Conservation (phyloP, 2,113 vertebrate species). For the Cheirogaleus medius region DNA sequence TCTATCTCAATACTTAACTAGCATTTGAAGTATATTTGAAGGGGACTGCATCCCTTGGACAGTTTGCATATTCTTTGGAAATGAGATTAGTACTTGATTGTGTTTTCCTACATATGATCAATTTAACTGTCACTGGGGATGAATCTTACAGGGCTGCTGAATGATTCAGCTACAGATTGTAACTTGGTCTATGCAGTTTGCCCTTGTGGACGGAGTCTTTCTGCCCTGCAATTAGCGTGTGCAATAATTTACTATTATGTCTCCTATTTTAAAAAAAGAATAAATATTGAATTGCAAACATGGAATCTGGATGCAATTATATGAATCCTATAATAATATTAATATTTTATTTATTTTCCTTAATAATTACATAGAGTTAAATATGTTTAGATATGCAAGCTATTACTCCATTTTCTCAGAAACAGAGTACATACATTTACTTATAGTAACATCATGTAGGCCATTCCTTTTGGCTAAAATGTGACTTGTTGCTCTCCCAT, state of each 20-base stretch:
- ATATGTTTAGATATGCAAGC: neutral
- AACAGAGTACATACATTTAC: neutral
- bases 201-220: neutral
- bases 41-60: neutral
- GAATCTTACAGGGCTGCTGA: neutral
- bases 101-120: neutral
- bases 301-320: neutral
- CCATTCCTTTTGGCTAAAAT: neutral
- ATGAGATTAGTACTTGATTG: slow-evolving; percentile 29
- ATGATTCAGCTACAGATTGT: slow-evolving; percentile 25
- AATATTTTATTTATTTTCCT: slow-evolving; percentile 16
- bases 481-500: neutral
- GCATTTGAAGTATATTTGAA: slow-evolving; percentile 46
- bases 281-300: neutral
- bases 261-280: neutral
- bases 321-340: neutral
- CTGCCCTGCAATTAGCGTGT: neutral
- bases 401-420: neutral
- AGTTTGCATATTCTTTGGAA: slow-evolving; percentile 42
- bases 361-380: slow-evolving; percentile 4
- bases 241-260: neutral
- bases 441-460: neutral
- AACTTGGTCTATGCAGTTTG: neutral
- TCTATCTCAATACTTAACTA: slow-evolving; percentile 25
- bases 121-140: neutral